phyloP scores from a whole-genome alignment of 2,888 invertebrate genomes.

The Drosophila trichaetosa region DNA sequence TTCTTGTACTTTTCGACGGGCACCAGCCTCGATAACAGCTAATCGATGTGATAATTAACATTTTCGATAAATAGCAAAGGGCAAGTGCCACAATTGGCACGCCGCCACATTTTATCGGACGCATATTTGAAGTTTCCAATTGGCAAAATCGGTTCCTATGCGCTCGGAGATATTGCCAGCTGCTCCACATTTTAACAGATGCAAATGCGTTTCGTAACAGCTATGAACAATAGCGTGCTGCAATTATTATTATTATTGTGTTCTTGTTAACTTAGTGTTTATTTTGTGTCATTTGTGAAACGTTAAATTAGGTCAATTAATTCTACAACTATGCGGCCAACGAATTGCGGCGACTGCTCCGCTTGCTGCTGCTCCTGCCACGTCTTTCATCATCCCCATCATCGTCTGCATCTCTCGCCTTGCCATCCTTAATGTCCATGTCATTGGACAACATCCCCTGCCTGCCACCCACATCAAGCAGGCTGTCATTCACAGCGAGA shows the following conservation, averaged over 20 bases:
- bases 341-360: constrained; percentile 70
- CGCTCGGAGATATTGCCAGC: neutral
- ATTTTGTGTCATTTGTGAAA: constrained; percentile 24
- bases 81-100: neutral
- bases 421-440: neutral
- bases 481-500: constrained; percentile 13
- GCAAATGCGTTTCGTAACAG: neutral
- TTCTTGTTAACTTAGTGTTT: constrained; percentile 14
- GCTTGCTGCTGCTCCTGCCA: constrained; percentile 34
- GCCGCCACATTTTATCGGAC: constrained; percentile 34
- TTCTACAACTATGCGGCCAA: constrained; percentile 44
- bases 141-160: neutral
- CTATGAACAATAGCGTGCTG: neutral
- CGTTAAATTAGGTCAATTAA: constrained; percentile 10
- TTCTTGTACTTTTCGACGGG: constrained; percentile 13
- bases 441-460: neutral
- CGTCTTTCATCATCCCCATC: constrained; percentile 21
- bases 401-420: neutral
- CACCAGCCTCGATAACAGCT: constrained; percentile 18
- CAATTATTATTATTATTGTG: neutral
- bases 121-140: neutral
- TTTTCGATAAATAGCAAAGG: neutral
- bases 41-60: constrained; percentile 9
- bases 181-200: neutral
- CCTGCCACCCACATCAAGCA: constrained; percentile 10